A percentile compares a stretch with the other conserved stretches of the same genome.
phyloP scores from a whole-genome alignment of 2,888 invertebrate genomes.

The Diploptera punctata region DNA sequence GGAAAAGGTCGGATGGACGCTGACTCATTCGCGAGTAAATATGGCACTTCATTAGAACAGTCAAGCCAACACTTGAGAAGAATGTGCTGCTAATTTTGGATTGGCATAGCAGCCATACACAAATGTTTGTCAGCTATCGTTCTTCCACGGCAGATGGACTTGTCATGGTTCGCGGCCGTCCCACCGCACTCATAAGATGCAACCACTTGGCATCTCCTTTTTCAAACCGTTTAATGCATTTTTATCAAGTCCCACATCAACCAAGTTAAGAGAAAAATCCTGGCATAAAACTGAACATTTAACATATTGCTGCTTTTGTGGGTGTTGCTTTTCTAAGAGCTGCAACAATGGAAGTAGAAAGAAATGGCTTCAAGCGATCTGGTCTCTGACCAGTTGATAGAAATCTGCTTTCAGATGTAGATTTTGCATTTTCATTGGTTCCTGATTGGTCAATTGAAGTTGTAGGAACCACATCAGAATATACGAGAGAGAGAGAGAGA shows the following conservation, averaged over 20 bases:
- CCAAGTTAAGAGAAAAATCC: background rate
- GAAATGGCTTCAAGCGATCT: background rate
- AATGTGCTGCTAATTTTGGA: slow-evolving; percentile 5
- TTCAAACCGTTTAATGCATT: background rate
- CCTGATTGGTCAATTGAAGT: background rate
- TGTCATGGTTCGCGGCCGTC: slow-evolving; percentile 5
- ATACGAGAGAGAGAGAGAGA: no score
- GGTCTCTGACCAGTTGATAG: slow-evolving; percentile 15
- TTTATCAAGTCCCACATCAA: background rate
- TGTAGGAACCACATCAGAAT: background rate
- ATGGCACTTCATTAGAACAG: background rate
- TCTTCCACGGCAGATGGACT: no score
- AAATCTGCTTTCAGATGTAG: background rate
- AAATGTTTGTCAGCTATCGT: no score
- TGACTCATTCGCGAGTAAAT: background rate
- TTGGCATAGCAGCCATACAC: slow-evolving; percentile 1
- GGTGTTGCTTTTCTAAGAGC: background rate
- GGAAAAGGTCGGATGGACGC: slow-evolving; percentile 10
- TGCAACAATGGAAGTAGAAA: slow-evolving; percentile 17
- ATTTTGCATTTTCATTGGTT: background rate
- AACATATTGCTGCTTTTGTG: background rate
- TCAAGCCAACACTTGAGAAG: background rate
- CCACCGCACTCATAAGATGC: background rate
- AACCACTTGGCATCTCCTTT: background rate
- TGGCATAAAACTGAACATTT: background rate